Evolutionary conservation across 2,113 vertebrate species (phyloP).

Genomic region (Polyodon spathula): DNA sequence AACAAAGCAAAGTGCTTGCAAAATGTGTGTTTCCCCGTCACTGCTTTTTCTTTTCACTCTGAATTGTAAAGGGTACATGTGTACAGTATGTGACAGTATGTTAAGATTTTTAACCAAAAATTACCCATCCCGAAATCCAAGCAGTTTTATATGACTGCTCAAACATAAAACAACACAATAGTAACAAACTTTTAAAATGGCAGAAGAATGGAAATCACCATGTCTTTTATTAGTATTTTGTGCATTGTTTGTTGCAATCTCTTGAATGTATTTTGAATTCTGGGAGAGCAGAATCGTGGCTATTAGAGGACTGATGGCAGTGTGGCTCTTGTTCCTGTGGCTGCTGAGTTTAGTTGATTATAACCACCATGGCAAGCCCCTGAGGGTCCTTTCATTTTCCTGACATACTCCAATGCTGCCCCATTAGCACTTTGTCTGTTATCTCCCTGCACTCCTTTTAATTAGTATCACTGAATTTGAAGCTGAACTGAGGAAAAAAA

Average conservation of each 20-base stretch:
- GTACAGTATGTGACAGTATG: too few relatives aligned
- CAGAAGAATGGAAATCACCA: not conserved
- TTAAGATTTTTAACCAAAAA: too few relatives aligned
- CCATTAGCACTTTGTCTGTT: conserved; percentile 67
- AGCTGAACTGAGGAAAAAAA: conserved; percentile 34
- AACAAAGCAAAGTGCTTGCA: too few relatives aligned
- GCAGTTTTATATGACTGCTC: too few relatives aligned
- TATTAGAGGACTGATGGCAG: conserved; percentile 52
- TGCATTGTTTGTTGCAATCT: conserved; percentile 3
- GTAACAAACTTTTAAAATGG: too few relatives aligned
- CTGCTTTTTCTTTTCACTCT: too few relatives aligned
- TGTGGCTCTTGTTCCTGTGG: conserved; percentile 12
- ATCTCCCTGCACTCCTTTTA: conserved; percentile 57
- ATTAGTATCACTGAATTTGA: conserved; percentile 58
- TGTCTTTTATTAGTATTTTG: not conserved
- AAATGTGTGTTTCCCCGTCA: too few relatives aligned
- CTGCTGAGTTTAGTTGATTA: conserved; percentile 40
- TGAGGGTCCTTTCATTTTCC: conserved; percentile 61
- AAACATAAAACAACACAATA: too few relatives aligned
- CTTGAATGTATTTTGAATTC: conserved; percentile 5
- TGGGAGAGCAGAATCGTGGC: conserved; percentile 20
- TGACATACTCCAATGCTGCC: conserved; percentile 60
- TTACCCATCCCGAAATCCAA: too few relatives aligned
- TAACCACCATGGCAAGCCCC: conserved; percentile 51
- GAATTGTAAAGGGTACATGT: too few relatives aligned